A percentile compares a stretch with the other conserved stretches of the same genome.
These are phyloP conservation scores for Cherax destructor DNA, from an alignment of 1,140 invertebrate species.

Conservation along the genomic window DNA sequence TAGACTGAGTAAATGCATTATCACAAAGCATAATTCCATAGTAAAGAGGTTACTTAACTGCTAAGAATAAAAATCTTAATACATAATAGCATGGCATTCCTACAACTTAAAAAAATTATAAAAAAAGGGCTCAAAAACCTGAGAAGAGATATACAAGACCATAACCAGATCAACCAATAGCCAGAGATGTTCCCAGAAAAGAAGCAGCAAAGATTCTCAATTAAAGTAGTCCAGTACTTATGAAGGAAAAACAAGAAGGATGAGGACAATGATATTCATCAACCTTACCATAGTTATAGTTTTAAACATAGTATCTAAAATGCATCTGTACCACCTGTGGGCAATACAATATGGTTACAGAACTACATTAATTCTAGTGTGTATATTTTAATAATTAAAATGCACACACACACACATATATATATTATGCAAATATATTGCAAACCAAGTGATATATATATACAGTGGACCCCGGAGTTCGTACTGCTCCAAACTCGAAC, in stretches of 20 bases:
- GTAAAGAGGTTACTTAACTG: constrained; percentile 50
- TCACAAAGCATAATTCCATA: constrained; percentile 57
- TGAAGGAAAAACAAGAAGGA: background rate
- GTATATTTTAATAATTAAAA: no score
- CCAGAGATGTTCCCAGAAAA: background rate
- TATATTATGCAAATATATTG: no score
- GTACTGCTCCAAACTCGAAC: no score
- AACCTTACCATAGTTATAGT: background rate
- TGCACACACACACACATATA: no score
- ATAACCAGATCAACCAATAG: background rate
- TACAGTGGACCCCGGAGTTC: no score
- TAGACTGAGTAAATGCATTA: constrained; percentile 60
- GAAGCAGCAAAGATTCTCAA: background rate
- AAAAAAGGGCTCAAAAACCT: constrained; percentile 39
- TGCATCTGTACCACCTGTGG: background rate
- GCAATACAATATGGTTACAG: background rate
- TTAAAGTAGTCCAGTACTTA: background rate
- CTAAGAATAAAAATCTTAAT: constrained; percentile 32
- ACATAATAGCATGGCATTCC: constrained; percentile 61
- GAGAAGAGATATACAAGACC: constrained; percentile 26
- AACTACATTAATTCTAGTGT: no score
- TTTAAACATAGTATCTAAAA: background rate
- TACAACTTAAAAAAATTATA: constrained; percentile 55
- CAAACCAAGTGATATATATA: no score
- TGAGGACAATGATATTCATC: background rate